Conservation (phyloP, 2,888 invertebrate genomes). For the Ceriagrion tenellum region DNA sequence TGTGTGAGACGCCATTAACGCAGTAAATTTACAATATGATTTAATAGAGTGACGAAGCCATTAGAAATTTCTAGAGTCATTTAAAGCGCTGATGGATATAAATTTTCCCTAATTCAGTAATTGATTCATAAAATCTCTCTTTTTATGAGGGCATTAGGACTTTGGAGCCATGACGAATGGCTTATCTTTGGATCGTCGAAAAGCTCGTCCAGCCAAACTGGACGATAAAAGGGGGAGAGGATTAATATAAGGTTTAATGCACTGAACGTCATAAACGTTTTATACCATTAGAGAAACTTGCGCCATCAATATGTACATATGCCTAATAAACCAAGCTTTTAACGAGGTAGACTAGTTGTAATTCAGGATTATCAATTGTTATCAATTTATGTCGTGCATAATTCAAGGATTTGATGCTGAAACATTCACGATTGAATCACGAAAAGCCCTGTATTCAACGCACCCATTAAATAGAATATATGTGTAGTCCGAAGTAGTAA, state of each 20-base stretch:
- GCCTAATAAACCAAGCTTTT: background rate
- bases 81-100: no score
- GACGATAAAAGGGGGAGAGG: background rate
- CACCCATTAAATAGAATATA: background rate
- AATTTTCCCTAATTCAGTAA: no score
- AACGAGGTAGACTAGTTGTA: background rate
- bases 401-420: background rate
- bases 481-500: background rate
- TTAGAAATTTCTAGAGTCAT: no score
- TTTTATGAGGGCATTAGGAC: background rate
- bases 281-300: background rate
- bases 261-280: background rate
- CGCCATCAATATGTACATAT: background rate
- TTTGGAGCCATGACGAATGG: background rate
- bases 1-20: no score
- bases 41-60: no score
- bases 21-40: no score
- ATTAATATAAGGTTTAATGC: background rate
- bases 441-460: no score
- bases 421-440: background rate
- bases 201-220: background rate
- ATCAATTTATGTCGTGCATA: background rate
- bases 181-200: background rate
- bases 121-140: no score
- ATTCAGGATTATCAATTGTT: background rate